Evolutionary conservation across 2,113 vertebrate species (phyloP), one percentile per base, ranked within the genome.

Genomic region (Caretta caretta): DNA sequence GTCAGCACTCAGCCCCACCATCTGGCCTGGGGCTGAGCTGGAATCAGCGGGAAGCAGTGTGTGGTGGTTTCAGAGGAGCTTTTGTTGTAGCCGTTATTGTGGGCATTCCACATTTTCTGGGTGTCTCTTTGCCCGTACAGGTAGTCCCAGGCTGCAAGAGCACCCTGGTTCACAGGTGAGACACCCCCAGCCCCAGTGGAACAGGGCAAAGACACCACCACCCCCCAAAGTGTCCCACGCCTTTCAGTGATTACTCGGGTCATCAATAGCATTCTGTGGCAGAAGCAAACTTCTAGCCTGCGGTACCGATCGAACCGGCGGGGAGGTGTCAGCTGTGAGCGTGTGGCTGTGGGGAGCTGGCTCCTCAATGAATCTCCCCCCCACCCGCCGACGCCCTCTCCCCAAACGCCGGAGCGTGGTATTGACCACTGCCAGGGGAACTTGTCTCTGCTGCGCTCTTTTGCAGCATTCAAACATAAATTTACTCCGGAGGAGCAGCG

Each of bases 221-320:
- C 42, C 65, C 49, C 49, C 65, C 49, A 31, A 1, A 59, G 80
- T 0, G 29, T 65, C 72, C 62, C 72, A 10, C 50, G 80, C 0
- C 80, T 78, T 65, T 12, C 22, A 2, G 1, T 0, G 6, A 48
- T 27, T 46, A 10, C 27, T 27, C 46, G 38, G 16, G 72, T 51
- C 10, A 10, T 49, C 17, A 4, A 22, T 2, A 75, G 25, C 42
- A 27, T 0, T 4, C 0, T 0, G 3, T 50, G 38, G 53, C 80
- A 82, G 80, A 22, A 35, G 49, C 56, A 46, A 87, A 38, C 65
- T 72, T 72, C 65, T 72, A 72, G 65, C 65, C 65, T 72, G 65
- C 19, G 19, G 35, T 72, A 38, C 19, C 2, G n/a, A 72, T 72
- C 65, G 9, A 72, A 2, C 24, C 76, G 24, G 10, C 46, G 29